phyloP scores from a whole-genome alignment of 2,113 vertebrate genomes.

The Siniperca chuatsi region DNA sequence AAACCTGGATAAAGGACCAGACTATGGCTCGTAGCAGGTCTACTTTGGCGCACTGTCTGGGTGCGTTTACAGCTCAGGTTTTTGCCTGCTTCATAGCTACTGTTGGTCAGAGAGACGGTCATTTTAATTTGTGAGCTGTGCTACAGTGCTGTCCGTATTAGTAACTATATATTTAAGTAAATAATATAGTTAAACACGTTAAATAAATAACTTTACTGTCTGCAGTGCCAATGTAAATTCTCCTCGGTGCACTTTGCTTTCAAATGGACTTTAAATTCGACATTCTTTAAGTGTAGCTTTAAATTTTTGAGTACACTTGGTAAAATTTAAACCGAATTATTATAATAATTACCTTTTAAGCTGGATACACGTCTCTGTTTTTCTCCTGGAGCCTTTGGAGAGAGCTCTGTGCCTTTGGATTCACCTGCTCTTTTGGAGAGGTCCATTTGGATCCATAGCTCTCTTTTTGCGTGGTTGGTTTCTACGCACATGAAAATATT shows the following conservation, averaged over 20 bases:
- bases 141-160: background rate
- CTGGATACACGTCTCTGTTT: background rate
- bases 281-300: background rate
- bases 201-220: too few species aligned
- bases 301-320: background rate
- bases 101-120: accelerated
- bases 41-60: conserved; percentile 30
- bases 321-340: background rate
- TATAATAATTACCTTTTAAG: conserved; percentile 37
- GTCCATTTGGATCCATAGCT: conserved; percentile 36
- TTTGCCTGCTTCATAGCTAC: background rate
- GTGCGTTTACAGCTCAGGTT: background rate
- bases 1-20: conserved; percentile 16
- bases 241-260: background rate
- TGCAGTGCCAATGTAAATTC: background rate
- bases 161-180: background rate
- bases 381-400: background rate
- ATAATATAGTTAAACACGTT: background rate
- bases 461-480: conserved; percentile 15
- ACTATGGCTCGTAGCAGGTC: background rate
- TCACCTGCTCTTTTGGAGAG: conserved; percentile 71
- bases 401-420: conserved; percentile 51
- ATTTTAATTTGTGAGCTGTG: background rate
- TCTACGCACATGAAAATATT: conserved; percentile 23
- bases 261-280: conserved; percentile 3